Conservation (phyloP, 1,140 invertebrate species). For the Drosophila lacteicornis region DNA sequence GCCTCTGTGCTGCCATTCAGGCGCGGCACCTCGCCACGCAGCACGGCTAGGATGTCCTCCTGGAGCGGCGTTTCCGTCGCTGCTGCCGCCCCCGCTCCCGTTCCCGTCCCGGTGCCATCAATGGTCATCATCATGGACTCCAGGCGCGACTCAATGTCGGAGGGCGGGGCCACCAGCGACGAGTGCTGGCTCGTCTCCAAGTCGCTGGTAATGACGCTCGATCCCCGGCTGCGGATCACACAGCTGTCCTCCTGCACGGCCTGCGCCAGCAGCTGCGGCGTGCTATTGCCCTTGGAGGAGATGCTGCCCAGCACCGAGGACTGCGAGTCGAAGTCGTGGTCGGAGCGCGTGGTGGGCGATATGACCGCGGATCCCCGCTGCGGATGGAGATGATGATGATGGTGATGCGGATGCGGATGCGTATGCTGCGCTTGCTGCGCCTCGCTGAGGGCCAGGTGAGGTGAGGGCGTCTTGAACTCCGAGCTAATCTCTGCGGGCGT, state of each 20-base stretch:
- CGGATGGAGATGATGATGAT: slow-evolving; percentile 15
- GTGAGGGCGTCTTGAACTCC: slow-evolving; percentile 86
- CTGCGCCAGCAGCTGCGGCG: slow-evolving; percentile 71
- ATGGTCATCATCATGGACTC: slow-evolving; percentile 84
- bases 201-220: slow-evolving; percentile 83
- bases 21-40: slow-evolving; percentile 68
- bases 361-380: slow-evolving; percentile 61
- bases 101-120: slow-evolving; percentile 48
- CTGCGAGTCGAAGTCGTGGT: slow-evolving; percentile 83
- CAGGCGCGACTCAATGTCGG: slow-evolving; percentile 80
- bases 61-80: slow-evolving; percentile 65
- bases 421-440: slow-evolving; percentile 22
- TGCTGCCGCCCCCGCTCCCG: background rate
- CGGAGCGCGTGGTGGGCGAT: slow-evolving; percentile 71
- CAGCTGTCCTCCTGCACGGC: slow-evolving; percentile 78
- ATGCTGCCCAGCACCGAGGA: slow-evolving; percentile 84
- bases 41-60: slow-evolving; percentile 79
- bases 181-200: slow-evolving; percentile 84
- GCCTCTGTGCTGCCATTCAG: slow-evolving; percentile 57
- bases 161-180: slow-evolving; percentile 82
- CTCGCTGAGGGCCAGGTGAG: slow-evolving; percentile 85
- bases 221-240: slow-evolving; percentile 80
- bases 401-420: slow-evolving; percentile 44
- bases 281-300: slow-evolving; percentile 82
- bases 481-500: slow-evolving; percentile 47